Conservation (phyloP, 2,113 vertebrate species). For the Rhineura floridana region DNA sequence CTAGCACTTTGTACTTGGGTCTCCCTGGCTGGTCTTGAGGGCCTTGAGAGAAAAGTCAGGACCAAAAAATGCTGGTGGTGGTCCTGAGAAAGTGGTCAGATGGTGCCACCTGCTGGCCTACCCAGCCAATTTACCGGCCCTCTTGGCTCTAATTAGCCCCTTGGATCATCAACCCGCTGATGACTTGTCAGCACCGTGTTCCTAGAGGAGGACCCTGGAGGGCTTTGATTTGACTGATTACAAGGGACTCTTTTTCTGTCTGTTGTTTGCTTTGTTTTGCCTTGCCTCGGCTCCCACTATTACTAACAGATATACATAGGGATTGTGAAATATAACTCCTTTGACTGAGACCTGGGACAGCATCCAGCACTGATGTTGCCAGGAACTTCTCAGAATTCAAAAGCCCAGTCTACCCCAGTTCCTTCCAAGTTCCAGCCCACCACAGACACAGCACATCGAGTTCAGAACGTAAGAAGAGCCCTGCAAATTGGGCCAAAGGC, state of each 20-base stretch:
- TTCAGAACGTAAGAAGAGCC: too few relatives aligned
- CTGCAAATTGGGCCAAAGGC: too few relatives aligned
- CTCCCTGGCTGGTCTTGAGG: too few relatives aligned
- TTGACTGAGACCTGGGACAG: neutral
- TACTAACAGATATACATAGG: neutral
- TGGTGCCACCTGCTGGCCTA: slow-evolving; percentile 37
- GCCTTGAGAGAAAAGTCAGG: neutral
- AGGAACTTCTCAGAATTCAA: neutral
- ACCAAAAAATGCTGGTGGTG: neutral
- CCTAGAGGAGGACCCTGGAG: neutral
- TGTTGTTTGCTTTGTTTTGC: neutral
- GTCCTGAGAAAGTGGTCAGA: neutral
- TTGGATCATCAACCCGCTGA: neutral
- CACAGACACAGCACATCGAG: too few relatives aligned
- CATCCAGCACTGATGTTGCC: neutral
- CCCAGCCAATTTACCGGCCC: neutral
- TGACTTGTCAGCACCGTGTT: neutral
- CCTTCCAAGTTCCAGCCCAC: slow-evolving; percentile 66
- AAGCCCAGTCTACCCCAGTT: neutral
- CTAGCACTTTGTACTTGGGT: too few relatives aligned
- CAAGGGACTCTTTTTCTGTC: slow-evolving; percentile 74
- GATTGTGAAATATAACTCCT: neutral
- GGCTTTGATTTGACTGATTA: neutral
- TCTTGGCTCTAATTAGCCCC: neutral
- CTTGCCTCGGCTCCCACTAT: neutral